phyloP scores from a whole-genome alignment of 1,140 invertebrate species.

The Drosophila dunni region DNA sequence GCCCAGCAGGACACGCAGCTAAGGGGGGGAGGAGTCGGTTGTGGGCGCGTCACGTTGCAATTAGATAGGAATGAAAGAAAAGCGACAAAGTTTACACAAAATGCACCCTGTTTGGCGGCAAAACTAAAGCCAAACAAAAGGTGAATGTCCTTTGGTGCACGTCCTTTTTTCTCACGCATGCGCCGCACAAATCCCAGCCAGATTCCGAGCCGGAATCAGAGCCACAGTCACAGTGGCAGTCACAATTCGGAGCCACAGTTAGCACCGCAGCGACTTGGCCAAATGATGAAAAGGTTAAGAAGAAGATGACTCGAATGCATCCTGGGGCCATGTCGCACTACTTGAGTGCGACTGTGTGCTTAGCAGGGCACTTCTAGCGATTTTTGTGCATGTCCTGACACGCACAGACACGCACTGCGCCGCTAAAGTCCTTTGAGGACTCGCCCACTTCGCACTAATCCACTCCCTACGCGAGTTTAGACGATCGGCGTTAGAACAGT shows the following conservation, averaged over 20 bases:
- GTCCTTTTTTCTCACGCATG: slow-evolving; percentile 50
- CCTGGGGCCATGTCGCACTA: slow-evolving; percentile 32
- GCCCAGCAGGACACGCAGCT: neutral
- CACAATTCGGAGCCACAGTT: neutral
- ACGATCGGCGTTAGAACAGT: too few species aligned
- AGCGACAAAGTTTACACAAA: slow-evolving; percentile 50
- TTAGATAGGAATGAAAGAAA: slow-evolving; percentile 44
- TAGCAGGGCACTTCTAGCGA: slow-evolving; percentile 1
- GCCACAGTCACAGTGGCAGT: neutral
- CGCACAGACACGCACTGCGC: slow-evolving; percentile 24
- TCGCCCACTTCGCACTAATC: neutral
- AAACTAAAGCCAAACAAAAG: slow-evolving; percentile 56
- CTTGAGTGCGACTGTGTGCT: slow-evolving; percentile 21
- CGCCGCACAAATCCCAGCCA: slow-evolving; percentile 40
- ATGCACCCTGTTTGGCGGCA: slow-evolving; percentile 77
- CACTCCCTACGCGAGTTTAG: neutral
- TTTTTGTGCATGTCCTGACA: slow-evolving; percentile 11
- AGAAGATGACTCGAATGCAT: slow-evolving; percentile 3
- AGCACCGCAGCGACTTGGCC: neutral
- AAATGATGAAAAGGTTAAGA: neutral
- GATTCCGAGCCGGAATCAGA: neutral
- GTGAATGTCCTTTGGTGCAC: slow-evolving; percentile 67
- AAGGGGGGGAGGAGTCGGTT: too few species aligned
- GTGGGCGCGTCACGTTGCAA: slow-evolving; percentile 61
- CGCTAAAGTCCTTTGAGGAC: slow-evolving; percentile 1